Conservation (phyloP, 37 sponge, comb jelly and placozoan species). For the Chondrosia reniformis region DNA sequence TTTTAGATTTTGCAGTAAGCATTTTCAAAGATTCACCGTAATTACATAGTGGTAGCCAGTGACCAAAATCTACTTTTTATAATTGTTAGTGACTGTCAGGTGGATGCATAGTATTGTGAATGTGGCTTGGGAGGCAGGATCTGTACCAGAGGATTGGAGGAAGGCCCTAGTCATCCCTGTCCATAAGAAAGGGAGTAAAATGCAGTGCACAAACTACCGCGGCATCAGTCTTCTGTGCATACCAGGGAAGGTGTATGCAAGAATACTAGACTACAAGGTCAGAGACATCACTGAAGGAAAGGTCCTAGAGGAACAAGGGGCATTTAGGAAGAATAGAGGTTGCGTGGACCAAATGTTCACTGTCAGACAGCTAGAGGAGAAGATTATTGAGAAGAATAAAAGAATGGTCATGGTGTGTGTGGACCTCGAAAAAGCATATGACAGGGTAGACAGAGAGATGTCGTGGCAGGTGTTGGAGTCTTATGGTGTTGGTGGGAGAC, state of each 20-base stretch:
- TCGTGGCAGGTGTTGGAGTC: not conserved
- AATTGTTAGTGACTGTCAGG: no score
- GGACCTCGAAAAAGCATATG: conserved; percentile 3
- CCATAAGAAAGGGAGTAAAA: conserved; percentile 18
- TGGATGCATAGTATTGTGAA: no score
- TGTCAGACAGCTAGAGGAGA: conserved; percentile 8
- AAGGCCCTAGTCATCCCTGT: not conserved
- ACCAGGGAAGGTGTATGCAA: conserved; percentile 22
- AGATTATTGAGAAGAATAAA: not conserved
- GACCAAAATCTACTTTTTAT: no score
- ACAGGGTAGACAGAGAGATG: not conserved
- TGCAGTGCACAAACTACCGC: conserved; percentile 3
- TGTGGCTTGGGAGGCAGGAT: not conserved
- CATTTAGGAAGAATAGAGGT: conserved; percentile 12
- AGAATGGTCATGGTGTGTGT: not conserved
- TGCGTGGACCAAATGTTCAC: conserved; percentile 27
- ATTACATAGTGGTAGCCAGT: no score
- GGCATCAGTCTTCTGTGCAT: conserved; percentile 9
- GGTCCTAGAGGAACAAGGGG: conserved; percentile 32
- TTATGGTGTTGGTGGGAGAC: not conserved
- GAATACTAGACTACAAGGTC: not conserved
- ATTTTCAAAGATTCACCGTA: no score
- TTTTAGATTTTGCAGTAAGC: no score
- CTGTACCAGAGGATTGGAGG: conserved; percentile 9
- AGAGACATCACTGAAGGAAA: not conserved